These are phyloP conservation scores for Dryococelus australis DNA, from an alignment of 2,888 invertebrate genomes.

Conservation along the genomic window DNA sequence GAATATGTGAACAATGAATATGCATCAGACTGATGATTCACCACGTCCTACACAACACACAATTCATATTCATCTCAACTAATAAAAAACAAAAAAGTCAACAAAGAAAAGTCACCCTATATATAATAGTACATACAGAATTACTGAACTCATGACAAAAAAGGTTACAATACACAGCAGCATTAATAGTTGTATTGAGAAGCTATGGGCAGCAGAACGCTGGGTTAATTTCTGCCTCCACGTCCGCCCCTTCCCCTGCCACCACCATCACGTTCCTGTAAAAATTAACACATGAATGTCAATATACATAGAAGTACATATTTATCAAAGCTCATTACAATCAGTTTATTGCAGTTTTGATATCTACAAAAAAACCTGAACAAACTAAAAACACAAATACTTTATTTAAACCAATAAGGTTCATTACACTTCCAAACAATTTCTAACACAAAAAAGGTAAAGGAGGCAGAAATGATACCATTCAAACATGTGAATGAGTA, in stretches of 20 bases:
- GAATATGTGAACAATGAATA: conserved; percentile 22
- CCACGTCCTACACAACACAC: conserved; percentile 41
- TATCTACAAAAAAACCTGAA: too few relatives aligned
- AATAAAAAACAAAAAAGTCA: conserved; percentile 35
- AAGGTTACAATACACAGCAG: conserved; percentile 37
- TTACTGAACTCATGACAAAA: conserved; percentile 41
- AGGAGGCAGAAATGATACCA: too few relatives aligned
- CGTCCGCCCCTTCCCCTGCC: conserved; percentile 45
- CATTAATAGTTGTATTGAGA: conserved; percentile 29
- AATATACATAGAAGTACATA: too few relatives aligned
- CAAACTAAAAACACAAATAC: too few relatives aligned
- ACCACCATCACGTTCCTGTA: conserved; percentile 43
- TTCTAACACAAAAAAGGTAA: too few relatives aligned
- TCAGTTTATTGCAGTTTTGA: too few relatives aligned
- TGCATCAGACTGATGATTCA: conserved; percentile 17
- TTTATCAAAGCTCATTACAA: too few relatives aligned
- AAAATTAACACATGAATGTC: conserved; percentile 17
- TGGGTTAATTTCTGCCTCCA: conserved; percentile 44
- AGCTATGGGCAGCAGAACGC: conserved; percentile 37
- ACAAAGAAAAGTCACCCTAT: conserved; percentile 41
- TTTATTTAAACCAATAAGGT: too few relatives aligned
- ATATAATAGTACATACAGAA: conserved; percentile 35
- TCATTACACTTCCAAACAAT: too few relatives aligned
- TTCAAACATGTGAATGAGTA: too few relatives aligned
- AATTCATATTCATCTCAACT: conserved; percentile 40